phyloP scores from a whole-genome alignment of 2,888 invertebrate genomes.

The Diachrysia chrysitis region DNA sequence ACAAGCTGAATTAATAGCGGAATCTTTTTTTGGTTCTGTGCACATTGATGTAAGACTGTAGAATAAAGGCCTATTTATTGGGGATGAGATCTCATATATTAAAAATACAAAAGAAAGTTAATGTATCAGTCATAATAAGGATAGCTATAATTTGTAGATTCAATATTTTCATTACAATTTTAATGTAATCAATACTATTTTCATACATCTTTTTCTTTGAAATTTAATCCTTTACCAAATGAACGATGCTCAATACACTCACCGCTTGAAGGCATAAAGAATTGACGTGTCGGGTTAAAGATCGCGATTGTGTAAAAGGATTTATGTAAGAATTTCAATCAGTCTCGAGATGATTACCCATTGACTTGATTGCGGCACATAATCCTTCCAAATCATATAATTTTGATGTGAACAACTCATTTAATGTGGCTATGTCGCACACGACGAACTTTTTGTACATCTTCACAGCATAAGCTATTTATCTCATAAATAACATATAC shows the following conservation, averaged over 20 bases:
- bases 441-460: not conserved
- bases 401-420: not conserved
- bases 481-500: no score
- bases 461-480: not conserved
- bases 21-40: conserved; percentile 14
- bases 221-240: not conserved
- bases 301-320: conserved; percentile 54
- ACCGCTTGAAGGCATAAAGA: conserved; percentile 46
- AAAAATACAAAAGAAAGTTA: not conserved
- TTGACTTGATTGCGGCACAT: conserved; percentile 35
- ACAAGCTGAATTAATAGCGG: conserved; percentile 8
- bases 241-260: conserved; percentile 10
- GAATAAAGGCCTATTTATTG: not conserved
- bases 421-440: not conserved
- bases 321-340: conserved; percentile 52
- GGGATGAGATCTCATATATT: no score
- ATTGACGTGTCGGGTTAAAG: conserved; percentile 51
- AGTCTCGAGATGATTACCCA: conserved; percentile 33
- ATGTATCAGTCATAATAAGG: not conserved
- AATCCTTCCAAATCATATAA: conserved; percentile 28
- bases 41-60: conserved; percentile 11
- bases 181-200: not conserved
- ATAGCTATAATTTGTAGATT: not conserved
- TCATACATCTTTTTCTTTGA: not conserved
- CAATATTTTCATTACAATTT: not conserved